phyloP scores from a whole-genome alignment of 2,113 vertebrate genomes.

The Oenanthe melanoleuca region DNA sequence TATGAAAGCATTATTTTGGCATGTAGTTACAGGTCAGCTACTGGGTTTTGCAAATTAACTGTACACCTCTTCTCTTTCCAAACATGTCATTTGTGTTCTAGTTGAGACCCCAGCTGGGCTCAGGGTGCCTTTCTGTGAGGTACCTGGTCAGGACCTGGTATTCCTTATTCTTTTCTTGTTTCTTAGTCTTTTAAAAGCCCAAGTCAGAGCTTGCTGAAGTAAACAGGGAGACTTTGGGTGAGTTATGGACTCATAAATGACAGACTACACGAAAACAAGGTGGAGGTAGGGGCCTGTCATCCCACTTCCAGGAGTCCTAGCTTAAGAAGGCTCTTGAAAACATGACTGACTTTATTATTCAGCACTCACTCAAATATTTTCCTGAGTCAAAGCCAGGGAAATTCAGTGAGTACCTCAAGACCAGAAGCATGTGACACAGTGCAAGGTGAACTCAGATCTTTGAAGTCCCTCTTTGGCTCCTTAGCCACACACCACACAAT shows the following conservation, averaged over 20 bases:
- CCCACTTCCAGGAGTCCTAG: background rate
- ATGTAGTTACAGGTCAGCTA: background rate
- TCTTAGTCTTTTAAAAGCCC: background rate
- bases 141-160: background rate
- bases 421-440: background rate
- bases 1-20: constrained; percentile 33
- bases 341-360: background rate
- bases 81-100: background rate
- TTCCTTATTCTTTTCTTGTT: background rate
- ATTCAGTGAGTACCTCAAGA: background rate
- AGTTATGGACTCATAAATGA: background rate
- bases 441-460: background rate
- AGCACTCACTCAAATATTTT: background rate
- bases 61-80: background rate
- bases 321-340: background rate
- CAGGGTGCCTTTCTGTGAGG: background rate
- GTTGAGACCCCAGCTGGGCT: background rate
- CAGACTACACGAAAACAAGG: background rate
- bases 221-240: background rate
- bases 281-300: background rate
- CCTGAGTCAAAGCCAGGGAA: background rate
- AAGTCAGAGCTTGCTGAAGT: background rate
- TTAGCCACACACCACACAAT: background rate
- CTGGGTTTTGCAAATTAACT: background rate
- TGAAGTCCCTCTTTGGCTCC: background rate